Evolutionary conservation across 2,113 vertebrate genomes (phyloP), one percentile per base, ranked within the genome.

Genomic region (Clarias batrachus): DNA sequence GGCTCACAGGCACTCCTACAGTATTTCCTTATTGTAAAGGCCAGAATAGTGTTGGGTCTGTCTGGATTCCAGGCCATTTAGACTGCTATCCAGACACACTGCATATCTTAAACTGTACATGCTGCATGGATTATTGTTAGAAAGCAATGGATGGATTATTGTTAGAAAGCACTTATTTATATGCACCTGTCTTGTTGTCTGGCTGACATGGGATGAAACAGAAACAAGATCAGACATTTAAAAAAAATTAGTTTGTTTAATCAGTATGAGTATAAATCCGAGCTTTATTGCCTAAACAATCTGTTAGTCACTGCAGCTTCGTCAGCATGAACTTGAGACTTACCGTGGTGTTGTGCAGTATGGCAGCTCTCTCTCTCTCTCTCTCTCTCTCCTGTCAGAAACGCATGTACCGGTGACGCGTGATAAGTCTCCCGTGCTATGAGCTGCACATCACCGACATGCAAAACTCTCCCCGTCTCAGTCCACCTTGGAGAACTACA

Each of bases 301-400:
- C 23, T 10, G 62, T 65, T 70, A 52, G 41, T 17, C 41, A 56
- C 81, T 66, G 81, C 81, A 56, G 48, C 81, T 21, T 68, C 16
- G 25, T 82, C 65, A 82, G 62, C 65, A 82, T 27, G 65, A 82
- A 68, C 48, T 68, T 68, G 65, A 82, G n/a, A 54, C 82, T 84
- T n/a, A 74, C 82, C 82, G 54, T 30, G 65, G 41, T 60, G 66
- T 59, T 57, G 48, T 73, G 66, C 54, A 84, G 82, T 60, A 84
- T 84, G 56, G 82, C 48, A 82, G 81, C 23, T 17, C 23, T 30
- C 65, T 56, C n/a, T 63, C 81, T 66, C 81, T 48, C 25, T 70
- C 19, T 56, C 63, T 56, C 81, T 33, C 63, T 68, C 65, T 70
- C 23, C 33, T 25, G 21, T 25, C 63, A 66, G 23, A 82, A 30